Evolutionary conservation across 1,140 invertebrate species (phyloP).

Genomic region (Orchesella cincta): DNA sequence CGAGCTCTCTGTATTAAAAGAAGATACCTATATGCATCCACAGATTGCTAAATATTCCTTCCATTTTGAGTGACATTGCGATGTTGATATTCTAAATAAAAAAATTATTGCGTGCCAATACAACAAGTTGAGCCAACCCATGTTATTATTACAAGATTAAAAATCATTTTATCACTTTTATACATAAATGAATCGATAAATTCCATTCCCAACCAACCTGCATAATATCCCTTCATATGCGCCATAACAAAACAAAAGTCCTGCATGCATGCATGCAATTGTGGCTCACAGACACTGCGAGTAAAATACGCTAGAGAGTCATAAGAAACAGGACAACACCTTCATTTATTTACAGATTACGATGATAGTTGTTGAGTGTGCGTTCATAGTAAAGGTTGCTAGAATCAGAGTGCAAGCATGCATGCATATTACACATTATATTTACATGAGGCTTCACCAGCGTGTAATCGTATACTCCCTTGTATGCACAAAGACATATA

Average conservation of each 20-base stretch:
- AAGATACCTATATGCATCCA: too few species aligned
- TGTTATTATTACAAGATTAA: too few species aligned
- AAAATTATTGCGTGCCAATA: constrained; percentile 1
- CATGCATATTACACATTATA: not conserved
- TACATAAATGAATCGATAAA: too few species aligned
- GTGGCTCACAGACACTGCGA: too few species aligned
- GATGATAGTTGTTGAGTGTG: not conserved
- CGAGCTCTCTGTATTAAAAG: too few species aligned
- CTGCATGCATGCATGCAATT: not conserved
- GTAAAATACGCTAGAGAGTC: not conserved
- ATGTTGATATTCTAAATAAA: not conserved
- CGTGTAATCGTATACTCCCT: not conserved
- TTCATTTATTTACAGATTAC: constrained; percentile 8
- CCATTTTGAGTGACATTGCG: constrained; percentile 4
- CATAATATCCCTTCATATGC: too few species aligned
- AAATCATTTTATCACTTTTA: too few species aligned
- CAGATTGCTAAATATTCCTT: not conserved
- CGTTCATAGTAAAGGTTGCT: not conserved
- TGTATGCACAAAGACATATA: not conserved
- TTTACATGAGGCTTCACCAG: not conserved
- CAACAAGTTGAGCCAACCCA: not conserved
- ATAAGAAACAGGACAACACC: not conserved
- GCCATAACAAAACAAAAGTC: not conserved
- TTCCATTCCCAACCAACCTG: too few species aligned
- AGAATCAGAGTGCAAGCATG: not conserved